These are phyloP conservation scores for Clistopyga incitator DNA, from an alignment of 2,888 invertebrate species.

Conservation along the genomic window DNA sequence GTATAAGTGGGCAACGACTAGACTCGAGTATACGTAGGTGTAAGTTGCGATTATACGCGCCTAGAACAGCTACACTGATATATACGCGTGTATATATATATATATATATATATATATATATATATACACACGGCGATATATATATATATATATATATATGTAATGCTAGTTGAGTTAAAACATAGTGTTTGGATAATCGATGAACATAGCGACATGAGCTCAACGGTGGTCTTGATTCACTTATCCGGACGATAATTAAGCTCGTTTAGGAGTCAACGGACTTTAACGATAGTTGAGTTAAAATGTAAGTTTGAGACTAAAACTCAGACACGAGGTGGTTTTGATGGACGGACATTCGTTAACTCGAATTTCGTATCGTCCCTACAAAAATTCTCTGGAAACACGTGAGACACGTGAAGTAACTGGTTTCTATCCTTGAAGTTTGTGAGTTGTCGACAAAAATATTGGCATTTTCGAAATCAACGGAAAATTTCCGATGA, in stretches of 20 bases:
- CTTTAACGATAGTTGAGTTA: background rate
- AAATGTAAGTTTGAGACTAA: background rate
- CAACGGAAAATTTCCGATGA: no score
- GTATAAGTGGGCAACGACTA: background rate
- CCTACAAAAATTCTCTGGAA: no score
- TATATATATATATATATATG: background rate
- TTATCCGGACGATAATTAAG: background rate
- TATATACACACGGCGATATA: no score
- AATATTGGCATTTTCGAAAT: no score
- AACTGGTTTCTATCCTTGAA: no score
- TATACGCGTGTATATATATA: background rate
- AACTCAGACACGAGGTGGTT: background rate
- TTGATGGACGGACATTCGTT: background rate
- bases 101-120: background rate
- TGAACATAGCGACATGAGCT: background rate
- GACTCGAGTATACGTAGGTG: background rate
- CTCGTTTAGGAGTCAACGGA: background rate
- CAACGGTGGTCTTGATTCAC: background rate
- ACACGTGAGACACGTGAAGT: no score
- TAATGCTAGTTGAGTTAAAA: background rate
- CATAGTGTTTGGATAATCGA: background rate
- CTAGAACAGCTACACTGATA: background rate
- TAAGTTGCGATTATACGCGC: constrained; percentile 2
- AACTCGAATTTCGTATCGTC: no score
- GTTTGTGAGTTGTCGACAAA: no score